A percentile compares a stretch with the other conserved stretches of the same genome.
phyloP scores from a whole-genome alignment of 2,113 vertebrate species.

The Callionymus lyra region DNA sequence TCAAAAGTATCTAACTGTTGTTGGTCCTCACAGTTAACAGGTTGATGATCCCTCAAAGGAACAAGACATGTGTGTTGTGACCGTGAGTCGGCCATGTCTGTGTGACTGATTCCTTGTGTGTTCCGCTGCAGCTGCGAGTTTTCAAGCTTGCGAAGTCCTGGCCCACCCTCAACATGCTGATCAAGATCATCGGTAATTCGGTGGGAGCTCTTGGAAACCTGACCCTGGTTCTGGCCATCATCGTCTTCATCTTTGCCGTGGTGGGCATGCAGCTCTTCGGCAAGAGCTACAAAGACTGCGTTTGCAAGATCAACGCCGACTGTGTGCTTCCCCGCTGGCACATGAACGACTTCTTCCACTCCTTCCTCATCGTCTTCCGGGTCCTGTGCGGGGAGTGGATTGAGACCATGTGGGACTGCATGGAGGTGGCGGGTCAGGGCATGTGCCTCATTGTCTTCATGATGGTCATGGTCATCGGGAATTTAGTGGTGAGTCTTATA shows the following conservation, averaged over 20 bases:
- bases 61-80: no score
- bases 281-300: slow-evolving; percentile 96
- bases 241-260: slow-evolving; percentile 98
- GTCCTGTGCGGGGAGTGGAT: slow-evolving; percentile 98
- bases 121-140: slow-evolving; percentile 77
- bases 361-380: slow-evolving; percentile 97
- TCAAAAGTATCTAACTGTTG: no score
- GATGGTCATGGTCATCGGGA: slow-evolving; percentile 99
- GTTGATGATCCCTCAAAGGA: no score
- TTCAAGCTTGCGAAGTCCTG: slow-evolving; percentile 98
- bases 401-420: slow-evolving; percentile 99
- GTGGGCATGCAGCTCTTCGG: slow-evolving; percentile 99
- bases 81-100: no score
- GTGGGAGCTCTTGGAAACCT: slow-evolving; percentile 95
- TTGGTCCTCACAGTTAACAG: no score
- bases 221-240: slow-evolving; percentile 97
- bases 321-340: slow-evolving; percentile 95
- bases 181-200: slow-evolving; percentile 98
- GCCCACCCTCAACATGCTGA: slow-evolving; percentile 99
- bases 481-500: slow-evolving; percentile 85
- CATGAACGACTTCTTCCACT: slow-evolving; percentile 99
- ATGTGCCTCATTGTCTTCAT: slow-evolving; percentile 98
- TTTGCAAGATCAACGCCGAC: slow-evolving; percentile 84
- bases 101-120: no score
- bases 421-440: slow-evolving; percentile 94